phyloP scores from a whole-genome alignment of 2,888 invertebrate genomes.

The Ctenicera cuprea region DNA sequence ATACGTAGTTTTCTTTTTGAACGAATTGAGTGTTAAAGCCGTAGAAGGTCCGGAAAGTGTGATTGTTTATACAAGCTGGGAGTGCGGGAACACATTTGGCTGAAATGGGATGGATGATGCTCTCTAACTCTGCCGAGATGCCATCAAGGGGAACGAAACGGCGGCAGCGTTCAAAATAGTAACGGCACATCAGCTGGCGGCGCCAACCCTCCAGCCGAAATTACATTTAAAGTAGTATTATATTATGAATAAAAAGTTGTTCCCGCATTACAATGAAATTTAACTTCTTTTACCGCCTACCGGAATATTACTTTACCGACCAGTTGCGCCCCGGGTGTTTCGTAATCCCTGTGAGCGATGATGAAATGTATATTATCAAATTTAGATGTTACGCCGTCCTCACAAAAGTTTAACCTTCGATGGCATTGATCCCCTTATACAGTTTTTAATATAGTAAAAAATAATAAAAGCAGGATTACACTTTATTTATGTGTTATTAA shows the following conservation, averaged over 20 bases:
- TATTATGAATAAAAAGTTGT: conserved; percentile 59
- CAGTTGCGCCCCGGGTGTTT: conserved; percentile 63
- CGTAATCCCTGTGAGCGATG: conserved; percentile 29
- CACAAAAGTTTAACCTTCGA: not conserved
- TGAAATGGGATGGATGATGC: conserved; percentile 49
- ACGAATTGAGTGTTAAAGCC: conserved; percentile 50
- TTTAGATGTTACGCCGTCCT: conserved; percentile 26
- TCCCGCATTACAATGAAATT: conserved; percentile 59
- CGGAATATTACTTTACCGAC: conserved; percentile 68
- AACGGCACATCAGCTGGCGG: conserved; percentile 51
- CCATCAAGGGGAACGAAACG: conserved; percentile 49
- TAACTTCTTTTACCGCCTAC: conserved; percentile 60
- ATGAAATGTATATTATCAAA: conserved; percentile 44
- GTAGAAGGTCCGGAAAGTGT: conserved; percentile 46
- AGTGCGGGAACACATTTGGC: conserved; percentile 45
- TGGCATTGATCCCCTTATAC: not conserved
- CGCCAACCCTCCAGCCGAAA: conserved; percentile 58
- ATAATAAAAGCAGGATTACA: too few species aligned
- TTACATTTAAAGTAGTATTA: conserved; percentile 57
- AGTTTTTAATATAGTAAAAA: conserved; percentile 1
- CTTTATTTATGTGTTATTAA: too few species aligned
- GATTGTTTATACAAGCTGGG: conserved; percentile 50
- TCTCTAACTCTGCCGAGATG: conserved; percentile 46
- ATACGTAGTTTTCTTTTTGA: conserved; percentile 41
- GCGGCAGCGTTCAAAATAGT: conserved; percentile 49